Evolutionary conservation across 1,140 invertebrate species (phyloP).

Genomic region (Drosophila lini): DNA sequence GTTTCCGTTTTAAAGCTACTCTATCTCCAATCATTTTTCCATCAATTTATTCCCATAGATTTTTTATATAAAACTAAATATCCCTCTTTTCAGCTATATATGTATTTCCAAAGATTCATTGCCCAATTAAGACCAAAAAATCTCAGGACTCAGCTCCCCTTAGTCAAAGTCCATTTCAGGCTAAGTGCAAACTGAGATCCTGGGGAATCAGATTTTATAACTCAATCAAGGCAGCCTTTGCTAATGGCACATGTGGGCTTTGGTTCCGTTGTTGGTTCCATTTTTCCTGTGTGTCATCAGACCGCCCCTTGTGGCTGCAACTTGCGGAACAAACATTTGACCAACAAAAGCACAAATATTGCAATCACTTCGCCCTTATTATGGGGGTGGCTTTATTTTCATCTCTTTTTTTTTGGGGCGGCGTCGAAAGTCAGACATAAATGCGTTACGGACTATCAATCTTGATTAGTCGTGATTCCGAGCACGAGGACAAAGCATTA

Average conservation of each 20-base stretch:
- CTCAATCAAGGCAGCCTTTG: constrained; percentile 78
- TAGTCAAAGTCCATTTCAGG: not conserved
- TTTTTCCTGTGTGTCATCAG: constrained; percentile 37
- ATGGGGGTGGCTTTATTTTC: constrained; percentile 30
- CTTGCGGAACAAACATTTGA: constrained; percentile 75
- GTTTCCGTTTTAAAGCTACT: too few relatives aligned
- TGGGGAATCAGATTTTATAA: constrained; percentile 72
- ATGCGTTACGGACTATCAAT: constrained; percentile 82
- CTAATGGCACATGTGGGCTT: constrained; percentile 77
- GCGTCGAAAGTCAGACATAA: constrained; percentile 70
- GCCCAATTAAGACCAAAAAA: constrained; percentile 14
- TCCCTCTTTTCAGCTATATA: not conserved
- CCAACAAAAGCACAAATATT: constrained; percentile 76
- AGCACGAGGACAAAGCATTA: constrained; percentile 58
- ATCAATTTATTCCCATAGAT: too few relatives aligned
- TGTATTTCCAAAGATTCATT: not conserved
- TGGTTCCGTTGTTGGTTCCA: constrained; percentile 23
- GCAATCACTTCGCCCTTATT: constrained; percentile 15
- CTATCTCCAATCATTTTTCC: too few relatives aligned
- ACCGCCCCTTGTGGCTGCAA: constrained; percentile 58
- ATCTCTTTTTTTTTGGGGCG: constrained; percentile 6
- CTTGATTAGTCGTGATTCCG: constrained; percentile 81
- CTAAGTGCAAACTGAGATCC: constrained; percentile 35
- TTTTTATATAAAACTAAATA: not conserved
- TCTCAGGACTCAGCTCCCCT: not conserved